phyloP scores from a whole-genome alignment of 1,140 invertebrate species.

The Heterodera schachtii region DNA sequence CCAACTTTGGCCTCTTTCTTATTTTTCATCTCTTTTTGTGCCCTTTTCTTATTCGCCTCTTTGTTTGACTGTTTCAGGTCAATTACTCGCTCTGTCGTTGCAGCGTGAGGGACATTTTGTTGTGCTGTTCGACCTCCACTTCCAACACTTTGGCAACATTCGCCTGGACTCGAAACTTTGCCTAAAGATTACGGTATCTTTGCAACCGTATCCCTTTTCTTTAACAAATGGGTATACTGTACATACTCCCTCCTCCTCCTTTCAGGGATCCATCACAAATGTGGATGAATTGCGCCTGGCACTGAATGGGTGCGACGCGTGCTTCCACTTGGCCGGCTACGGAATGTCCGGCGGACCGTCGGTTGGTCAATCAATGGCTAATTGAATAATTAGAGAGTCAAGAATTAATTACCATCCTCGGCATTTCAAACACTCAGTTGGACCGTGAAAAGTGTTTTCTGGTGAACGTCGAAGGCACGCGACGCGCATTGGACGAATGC shows the following conservation, averaged over 20 bases:
- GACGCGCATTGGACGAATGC: constrained; percentile 37
- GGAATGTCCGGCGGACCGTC: constrained; percentile 50
- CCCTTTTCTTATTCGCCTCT: neutral
- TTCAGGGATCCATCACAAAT: constrained; percentile 46
- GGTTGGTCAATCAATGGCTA: constrained; percentile 20
- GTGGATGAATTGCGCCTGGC: constrained; percentile 29
- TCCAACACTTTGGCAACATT: constrained; percentile 42
- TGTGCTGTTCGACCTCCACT: constrained; percentile 48
- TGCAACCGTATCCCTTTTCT: neutral
- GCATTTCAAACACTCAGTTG: constrained; percentile 28
- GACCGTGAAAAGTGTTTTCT: constrained; percentile 34
- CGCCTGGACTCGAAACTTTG: constrained; percentile 28
- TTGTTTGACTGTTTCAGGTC: constrained; percentile 31
- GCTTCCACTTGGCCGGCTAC: constrained; percentile 53
- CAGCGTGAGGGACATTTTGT: constrained; percentile 49
- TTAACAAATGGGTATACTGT: neutral
- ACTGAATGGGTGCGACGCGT: constrained; percentile 47
- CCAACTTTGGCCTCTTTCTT: neutral
- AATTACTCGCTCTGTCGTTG: constrained; percentile 41
- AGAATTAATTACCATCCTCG: too few relatives aligned
- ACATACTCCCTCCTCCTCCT: constrained; percentile 14
- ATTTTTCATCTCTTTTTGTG: neutral
- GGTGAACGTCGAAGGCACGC: constrained; percentile 46
- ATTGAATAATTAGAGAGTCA: too few relatives aligned
- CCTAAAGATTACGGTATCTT: constrained; percentile 27